Evolutionary conservation across 2,888 invertebrate genomes (phyloP), one percentile per base, ranked within the genome.

Genomic region (Syrphus vitripennis): DNA sequence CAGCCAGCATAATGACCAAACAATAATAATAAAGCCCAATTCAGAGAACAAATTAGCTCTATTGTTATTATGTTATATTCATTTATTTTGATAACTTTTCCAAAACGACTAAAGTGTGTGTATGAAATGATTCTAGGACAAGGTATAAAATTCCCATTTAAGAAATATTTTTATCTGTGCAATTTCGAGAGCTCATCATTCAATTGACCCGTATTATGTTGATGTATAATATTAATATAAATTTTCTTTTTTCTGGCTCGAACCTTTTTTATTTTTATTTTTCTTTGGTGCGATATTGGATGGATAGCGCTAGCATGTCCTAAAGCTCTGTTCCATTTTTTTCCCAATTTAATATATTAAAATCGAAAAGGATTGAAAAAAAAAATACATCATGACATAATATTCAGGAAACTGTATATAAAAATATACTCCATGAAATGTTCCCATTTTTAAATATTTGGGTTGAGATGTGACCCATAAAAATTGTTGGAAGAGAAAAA

Each of bases 281-380:
- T 16, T n/a, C n/a, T n/a, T 31, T 40, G 61, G 16, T 37, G 61
- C n/a, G n/a, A 21, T 61, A 75, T 69, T 40, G 26, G 40, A 72
- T 77, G 42, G 40, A 75, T 69, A 37, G 40, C 53, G 70, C 40
- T 67, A 67, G 57, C 40, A 79, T 75, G 42, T 63, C 69, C 79
- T n/a, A 31, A 40, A 67, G 63, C 57, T 16, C 42, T 29, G 42
- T n/a, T 79, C 83, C 40, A 75, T 79, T 80, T 83, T 45, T 37
- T 78, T 74, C 53, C 42, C 80, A 83, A 83, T 83, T 83, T 80
- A 83, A 80, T 83, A 80, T 75, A 83, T 83, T 80, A 83, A 83
- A 83, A 83, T 79, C 74, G 74, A 71, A 67, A 75, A 45, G 65
- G 45, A 65, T 12, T n/a, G n/a, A n/a, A n/a, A 7, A 29, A 70